Base-by-base conservation (phyloP, 2,797 vertebrate species). In the Todus mexicanus region DNA sequence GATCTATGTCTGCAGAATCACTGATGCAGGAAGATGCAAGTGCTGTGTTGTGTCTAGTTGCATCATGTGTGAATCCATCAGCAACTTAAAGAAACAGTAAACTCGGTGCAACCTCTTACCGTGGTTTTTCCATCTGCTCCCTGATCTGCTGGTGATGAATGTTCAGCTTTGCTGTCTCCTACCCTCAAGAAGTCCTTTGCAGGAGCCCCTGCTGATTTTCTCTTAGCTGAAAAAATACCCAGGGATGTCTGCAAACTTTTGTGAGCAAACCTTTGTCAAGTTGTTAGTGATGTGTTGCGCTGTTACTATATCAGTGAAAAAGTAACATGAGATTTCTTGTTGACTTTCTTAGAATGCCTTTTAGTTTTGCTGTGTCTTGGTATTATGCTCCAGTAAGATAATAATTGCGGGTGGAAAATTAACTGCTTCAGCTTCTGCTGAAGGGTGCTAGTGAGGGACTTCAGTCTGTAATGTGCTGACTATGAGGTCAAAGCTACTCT, bases 21-120 rank as follows among this genome's bases (percentile, higher is more conserved):
- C 48, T 96, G 95, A 96, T 96, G 96, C 95, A 92, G 93, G 93
- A 95, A 95, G 96, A 96, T 95, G 94, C 89, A 91, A 95, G 95
- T 79, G 92, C 94, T 92, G 89, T 93, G 96, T 95, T 92, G 95
- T 96, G 96, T 96, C 96, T 94, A 42, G 73, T 94, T 95, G 89
- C 92, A 96, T 96, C 95, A 96, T 96, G 94, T 93, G 91, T 64
- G 94, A 96, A 96, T 95, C 96, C 96, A 96, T 96, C 96, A 96
- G 76, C 4, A 15, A 87, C 92, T 95, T 95, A 96, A 96, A 96
- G 96, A 76, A 94, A 96, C 91, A 90, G 92, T 76, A 89, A 95
- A 93, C 73, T 64, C 38, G 0, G 29, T 78, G 94, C 89, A 92
- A 63, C 76, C 89, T 93, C 92, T 89, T 75, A 60, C 92, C 9